phyloP scores from a whole-genome alignment of 2,888 invertebrate genomes.

The Dyspetes luteomarginatus region DNA sequence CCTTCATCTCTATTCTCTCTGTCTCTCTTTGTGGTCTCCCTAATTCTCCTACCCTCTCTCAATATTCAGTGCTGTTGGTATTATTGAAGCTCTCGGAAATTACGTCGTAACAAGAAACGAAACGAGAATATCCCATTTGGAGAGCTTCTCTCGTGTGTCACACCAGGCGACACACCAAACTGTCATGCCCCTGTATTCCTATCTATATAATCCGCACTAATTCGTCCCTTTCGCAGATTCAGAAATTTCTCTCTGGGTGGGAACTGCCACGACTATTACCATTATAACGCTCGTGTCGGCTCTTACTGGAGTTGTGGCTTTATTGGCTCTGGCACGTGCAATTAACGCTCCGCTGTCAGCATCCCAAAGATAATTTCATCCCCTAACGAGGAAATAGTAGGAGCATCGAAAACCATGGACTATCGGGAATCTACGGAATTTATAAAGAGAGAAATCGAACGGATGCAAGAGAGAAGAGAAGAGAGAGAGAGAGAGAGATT shows the following conservation, averaged over 20 bases:
- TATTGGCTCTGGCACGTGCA: constrained; percentile 12
- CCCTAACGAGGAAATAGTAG: not conserved
- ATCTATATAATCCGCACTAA: not conserved
- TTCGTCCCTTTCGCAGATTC: constrained; percentile 21
- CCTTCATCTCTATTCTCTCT: not conserved
- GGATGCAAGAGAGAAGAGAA: not conserved
- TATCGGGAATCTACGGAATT: constrained; percentile 14
- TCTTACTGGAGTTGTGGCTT: not conserved
- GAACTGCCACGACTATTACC: not conserved
- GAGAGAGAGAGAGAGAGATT: not conserved
- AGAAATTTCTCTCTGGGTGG: constrained; percentile 23
- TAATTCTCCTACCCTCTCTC: not conserved
- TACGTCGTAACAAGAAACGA: too few species aligned
- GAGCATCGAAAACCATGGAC: not conserved
- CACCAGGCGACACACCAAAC: constrained; percentile 9
- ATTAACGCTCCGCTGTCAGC: constrained; percentile 18
- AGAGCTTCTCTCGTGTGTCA: not conserved
- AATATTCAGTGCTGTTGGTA: not conserved
- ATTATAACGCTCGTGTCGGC: not conserved
- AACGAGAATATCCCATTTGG: constrained; percentile 25
- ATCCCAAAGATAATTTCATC: constrained; percentile 30
- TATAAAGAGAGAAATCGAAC: not conserved
- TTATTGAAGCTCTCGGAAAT: constrained; percentile 15
- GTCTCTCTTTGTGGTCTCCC: too few species aligned
- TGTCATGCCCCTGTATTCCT: not conserved